A percentile compares a stretch with the other conserved stretches of the same genome.
These are phyloP conservation scores for Drosophila prosaltans DNA, from an alignment of 1,140 invertebrate species.

Conservation along the genomic window DNA sequence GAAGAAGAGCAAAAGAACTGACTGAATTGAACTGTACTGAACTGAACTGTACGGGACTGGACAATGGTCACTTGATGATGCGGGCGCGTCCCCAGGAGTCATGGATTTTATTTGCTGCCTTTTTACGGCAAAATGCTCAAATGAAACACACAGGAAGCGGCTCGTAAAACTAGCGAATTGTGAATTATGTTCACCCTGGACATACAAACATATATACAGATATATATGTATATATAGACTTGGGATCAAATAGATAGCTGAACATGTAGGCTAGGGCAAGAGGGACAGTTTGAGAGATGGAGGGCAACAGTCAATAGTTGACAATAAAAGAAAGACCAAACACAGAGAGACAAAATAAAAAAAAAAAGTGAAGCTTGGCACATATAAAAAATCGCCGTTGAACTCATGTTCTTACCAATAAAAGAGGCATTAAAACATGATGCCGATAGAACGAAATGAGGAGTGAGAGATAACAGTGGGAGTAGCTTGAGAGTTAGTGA, in stretches of 20 bases:
- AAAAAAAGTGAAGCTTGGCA: constrained; percentile 23
- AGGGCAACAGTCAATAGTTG: constrained; percentile 68
- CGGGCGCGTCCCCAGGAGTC: constrained; percentile 60
- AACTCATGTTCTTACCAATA: constrained; percentile 75
- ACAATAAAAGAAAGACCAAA: constrained; percentile 56
- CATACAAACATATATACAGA: constrained; percentile 36
- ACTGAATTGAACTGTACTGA: constrained; percentile 30
- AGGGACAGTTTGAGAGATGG: background rate
- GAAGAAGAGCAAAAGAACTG: constrained; percentile 18
- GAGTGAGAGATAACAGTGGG: constrained; percentile 22
- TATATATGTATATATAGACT: background rate
- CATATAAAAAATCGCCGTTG: constrained; percentile 57
- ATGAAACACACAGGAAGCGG: constrained; percentile 76
- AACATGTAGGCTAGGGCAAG: background rate
- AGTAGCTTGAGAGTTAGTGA: background rate
- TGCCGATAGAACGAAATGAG: constrained; percentile 22
- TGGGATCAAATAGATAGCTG: constrained; percentile 10
- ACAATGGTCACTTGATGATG: constrained; percentile 83
- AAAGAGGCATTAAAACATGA: constrained; percentile 74
- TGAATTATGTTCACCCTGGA: constrained; percentile 77
- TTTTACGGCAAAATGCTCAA: constrained; percentile 70
- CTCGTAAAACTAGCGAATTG: constrained; percentile 83
- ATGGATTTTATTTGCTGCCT: constrained; percentile 64
- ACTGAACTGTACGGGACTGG: constrained; percentile 33
- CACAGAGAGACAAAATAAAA: background rate